Evolutionary conservation across 2,797 vertebrate species (phyloP).

Genomic region (Masticophis lateralis): DNA sequence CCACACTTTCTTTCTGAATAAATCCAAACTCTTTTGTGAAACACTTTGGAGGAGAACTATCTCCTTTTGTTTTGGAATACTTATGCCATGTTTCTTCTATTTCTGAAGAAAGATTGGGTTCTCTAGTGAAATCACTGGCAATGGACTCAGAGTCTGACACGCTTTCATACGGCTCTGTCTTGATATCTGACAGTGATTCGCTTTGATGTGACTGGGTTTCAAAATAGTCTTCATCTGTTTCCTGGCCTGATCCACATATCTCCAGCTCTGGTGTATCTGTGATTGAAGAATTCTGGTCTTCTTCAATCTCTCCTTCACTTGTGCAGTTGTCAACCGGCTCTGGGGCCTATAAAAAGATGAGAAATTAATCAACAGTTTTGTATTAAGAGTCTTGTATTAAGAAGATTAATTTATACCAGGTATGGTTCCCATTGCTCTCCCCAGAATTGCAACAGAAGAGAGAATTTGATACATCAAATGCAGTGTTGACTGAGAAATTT

Average conservation of each 20-base stretch:
- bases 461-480: background rate
- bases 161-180: constrained; percentile 70
- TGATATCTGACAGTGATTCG: constrained; percentile 73
- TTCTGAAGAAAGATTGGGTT: constrained; percentile 39
- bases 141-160: constrained; percentile 69
- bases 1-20: constrained; percentile 1
- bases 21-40: constrained; percentile 1
- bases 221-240: constrained; percentile 73
- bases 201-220: constrained; percentile 76
- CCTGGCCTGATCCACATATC: constrained; percentile 65
- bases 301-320: constrained; percentile 66
- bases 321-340: constrained; percentile 71
- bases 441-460: background rate
- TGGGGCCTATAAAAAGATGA: constrained; percentile 70
- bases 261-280: constrained; percentile 55
- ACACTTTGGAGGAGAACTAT: background rate
- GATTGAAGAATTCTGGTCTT: constrained; percentile 61
- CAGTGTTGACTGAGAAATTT: background rate
- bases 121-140: constrained; percentile 53
- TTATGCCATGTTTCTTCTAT: background rate
- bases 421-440: background rate
- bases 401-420: background rate
- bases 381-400: constrained; percentile 1
- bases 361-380: constrained; percentile 32
- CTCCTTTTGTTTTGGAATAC: constrained; percentile 29